Percentiles rank a stretch among this genome's conserved stretches.
These are phyloP conservation scores for Poecilia gillii DNA, from an alignment of 2,797 vertebrate species.

Conservation along the genomic window DNA sequence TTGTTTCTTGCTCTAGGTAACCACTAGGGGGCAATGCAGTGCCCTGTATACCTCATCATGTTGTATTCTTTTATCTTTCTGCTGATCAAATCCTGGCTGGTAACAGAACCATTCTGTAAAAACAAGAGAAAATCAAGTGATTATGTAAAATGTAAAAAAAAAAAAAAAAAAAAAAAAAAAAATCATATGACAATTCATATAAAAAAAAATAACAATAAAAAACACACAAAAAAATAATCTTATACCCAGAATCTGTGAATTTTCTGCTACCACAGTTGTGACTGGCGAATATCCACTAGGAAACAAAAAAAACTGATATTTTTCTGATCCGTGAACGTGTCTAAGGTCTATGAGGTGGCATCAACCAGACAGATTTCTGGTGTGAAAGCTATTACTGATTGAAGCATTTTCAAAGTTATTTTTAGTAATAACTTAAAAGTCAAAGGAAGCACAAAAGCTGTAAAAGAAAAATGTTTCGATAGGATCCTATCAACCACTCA, in stretches of 20 bases:
- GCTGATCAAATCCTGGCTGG: constrained; percentile 95
- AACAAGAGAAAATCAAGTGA: constrained; percentile 15
- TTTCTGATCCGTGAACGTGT: neutral
- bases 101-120: constrained; percentile 88
- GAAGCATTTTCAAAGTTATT: neutral
- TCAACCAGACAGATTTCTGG: neutral
- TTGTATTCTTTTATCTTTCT: constrained; percentile 95
- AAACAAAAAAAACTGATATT: neutral
- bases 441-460: neutral
- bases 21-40: constrained; percentile 21
- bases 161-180: neutral
- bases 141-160: neutral
- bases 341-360: neutral
- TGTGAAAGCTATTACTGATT: neutral
- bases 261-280: neutral
- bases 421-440: neutral
- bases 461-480: neutral
- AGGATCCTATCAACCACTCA: neutral
- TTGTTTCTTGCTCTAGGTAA: neutral
- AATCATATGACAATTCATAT: neutral
- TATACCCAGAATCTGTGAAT: neutral
- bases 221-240: neutral
- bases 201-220: too few relatives aligned
- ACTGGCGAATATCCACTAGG: neutral
- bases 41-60: constrained; percentile 89